Evolutionary conservation across 2,113 vertebrate species (phyloP).

Genomic region (Coreoperca whiteheadi): DNA sequence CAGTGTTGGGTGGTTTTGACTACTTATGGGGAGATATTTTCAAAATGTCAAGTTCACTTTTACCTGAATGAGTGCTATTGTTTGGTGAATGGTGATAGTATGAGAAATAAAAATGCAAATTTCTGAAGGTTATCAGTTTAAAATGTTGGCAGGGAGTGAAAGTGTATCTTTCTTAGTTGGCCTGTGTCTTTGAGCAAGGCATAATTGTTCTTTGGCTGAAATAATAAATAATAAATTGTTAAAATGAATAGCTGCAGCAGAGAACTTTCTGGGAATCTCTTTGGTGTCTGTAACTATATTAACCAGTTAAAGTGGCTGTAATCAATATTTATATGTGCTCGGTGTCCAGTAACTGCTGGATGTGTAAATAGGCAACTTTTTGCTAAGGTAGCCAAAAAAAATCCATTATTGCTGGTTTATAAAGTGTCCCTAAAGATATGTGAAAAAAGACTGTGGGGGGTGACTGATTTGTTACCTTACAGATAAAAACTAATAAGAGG

Average conservation of each 20-base stretch:
- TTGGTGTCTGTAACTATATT: background rate
- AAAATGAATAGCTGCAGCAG: background rate
- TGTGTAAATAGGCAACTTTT: background rate
- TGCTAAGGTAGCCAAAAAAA: background rate
- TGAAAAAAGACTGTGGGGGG: background rate
- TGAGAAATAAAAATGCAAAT: background rate
- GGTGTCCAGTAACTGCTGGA: constrained; percentile 1
- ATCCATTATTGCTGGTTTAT: background rate
- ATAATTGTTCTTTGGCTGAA: background rate
- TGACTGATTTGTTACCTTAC: background rate
- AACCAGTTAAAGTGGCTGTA: background rate
- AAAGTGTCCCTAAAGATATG: background rate
- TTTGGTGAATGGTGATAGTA: background rate
- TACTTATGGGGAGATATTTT: constrained; percentile 13
- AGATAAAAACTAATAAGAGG: background rate
- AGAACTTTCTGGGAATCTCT: background rate
- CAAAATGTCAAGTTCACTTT: constrained; percentile 4
- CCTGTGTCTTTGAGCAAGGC: background rate
- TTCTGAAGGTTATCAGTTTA: background rate
- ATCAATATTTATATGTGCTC: background rate
- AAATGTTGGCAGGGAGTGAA: background rate
- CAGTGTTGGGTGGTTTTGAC: background rate
- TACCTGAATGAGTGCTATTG: background rate
- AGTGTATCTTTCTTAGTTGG: background rate
- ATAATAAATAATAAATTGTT: too few species aligned